Conservation (phyloP, 2,888 invertebrate species). For the Timandra comae region DNA sequence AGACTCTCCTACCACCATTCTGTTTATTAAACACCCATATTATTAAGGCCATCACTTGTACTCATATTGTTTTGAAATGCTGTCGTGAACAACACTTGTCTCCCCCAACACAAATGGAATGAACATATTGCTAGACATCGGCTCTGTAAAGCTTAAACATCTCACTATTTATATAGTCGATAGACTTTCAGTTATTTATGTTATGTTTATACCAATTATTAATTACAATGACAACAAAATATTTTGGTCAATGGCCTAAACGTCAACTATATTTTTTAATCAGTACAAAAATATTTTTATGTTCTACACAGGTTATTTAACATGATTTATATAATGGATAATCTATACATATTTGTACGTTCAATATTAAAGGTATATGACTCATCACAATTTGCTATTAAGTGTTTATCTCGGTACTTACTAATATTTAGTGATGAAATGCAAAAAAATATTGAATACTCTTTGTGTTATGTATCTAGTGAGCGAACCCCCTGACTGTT, state of each 20-base stretch:
- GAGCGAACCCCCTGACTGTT: constrained; percentile 42
- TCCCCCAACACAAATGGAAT: constrained; percentile 52
- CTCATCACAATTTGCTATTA: constrained; percentile 57
- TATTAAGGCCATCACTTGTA: constrained; percentile 71
- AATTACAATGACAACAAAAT: constrained; percentile 33
- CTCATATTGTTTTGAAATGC: constrained; percentile 50
- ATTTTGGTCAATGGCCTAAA: constrained; percentile 54
- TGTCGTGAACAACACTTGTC: constrained; percentile 37
- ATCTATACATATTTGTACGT: constrained; percentile 69
- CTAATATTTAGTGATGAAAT: constrained; percentile 34
- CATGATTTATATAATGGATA: constrained; percentile 47
- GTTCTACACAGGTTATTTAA: constrained; percentile 36
- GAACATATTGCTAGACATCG: constrained; percentile 45
- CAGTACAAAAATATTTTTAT: constrained; percentile 69
- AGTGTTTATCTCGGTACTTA: constrained; percentile 43
- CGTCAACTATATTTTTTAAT: constrained; percentile 45
- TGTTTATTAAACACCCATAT: constrained; percentile 40
- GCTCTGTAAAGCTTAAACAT: constrained; percentile 48
- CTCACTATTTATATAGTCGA: constrained; percentile 46
- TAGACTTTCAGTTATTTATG: constrained; percentile 24
- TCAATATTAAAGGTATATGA: constrained; percentile 58
- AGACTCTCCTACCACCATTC: constrained; percentile 44
- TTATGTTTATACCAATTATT: constrained; percentile 26
- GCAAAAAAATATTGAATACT: constrained; percentile 21
- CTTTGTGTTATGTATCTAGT: constrained; percentile 28